Base-by-base conservation (phyloP, 2,888 invertebrate species). In the Neelides folsomi region DNA sequence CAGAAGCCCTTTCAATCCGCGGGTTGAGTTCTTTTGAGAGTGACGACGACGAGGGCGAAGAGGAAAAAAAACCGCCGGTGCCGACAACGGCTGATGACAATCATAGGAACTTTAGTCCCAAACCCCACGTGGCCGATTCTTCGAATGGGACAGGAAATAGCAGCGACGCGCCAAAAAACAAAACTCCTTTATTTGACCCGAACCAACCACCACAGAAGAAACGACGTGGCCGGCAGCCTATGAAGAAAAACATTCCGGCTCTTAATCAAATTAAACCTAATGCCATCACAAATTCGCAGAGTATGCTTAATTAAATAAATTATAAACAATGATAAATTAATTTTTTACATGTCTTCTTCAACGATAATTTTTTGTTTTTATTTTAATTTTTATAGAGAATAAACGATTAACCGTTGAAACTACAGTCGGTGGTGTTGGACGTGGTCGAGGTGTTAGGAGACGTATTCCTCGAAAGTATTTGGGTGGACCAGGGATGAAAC, bases 11-110 rank as follows among this genome's bases (percentile, higher is more conserved):
- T 13, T 61, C 61, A 34, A 63, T 64, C 35, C 59, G 64, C n/a
- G 64, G 64, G 41, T 42, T 64, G 34, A 61, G 61, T 13, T 60
- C 60, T 39, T 64, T 64, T 36, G 64, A 64, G 50, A 62, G 61
- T 54, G 64, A 64, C 44, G 64, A 64, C 43, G 64, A 64, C 47
- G 64, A 64, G 42, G 56, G 56, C 47, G 58, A 58, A 38, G 60
- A 60, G 19, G 58, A 58, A 43, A 56, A 60, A 18, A 15, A 18
- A 35, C 20, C 18, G 36, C 12, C 34, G 9, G 37, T 38, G 42
- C 27, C 13, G n/a, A 6, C 47, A 36, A 16, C 12, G 15, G 20
- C 40, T 19, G 12, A 49, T 12, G 40, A 12, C 46, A 35, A 34
- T 13, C 39, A 45, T 27, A 18, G 13, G 20, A 41, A 16, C 35